Base-by-base conservation (phyloP, 2,888 invertebrate species). In the Ornithoptera priamus region DNA sequence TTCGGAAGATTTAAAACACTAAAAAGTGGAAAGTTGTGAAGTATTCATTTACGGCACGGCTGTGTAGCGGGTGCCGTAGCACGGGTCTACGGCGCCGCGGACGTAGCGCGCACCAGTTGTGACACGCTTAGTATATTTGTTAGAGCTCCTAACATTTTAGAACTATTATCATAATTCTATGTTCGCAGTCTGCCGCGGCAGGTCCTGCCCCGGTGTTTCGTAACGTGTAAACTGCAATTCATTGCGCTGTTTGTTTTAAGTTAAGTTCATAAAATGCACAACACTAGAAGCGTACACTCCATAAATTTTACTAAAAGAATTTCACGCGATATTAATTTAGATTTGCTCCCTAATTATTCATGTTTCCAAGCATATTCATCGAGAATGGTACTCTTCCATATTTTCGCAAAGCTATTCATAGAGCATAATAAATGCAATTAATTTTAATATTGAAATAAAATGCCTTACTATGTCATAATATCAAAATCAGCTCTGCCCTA, bases 141-240 rank as follows among this genome's bases (percentile, higher is more conserved):
- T 80, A 82, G 84, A 82, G 83, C 83, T 85, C 85, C 86, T 87
- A 87, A 87, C 89, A 85, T 87, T 84, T 87, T 88, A 69, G 70
- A 74, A 74, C 88, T 90, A 90, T 87, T 88, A 87, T 87, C 87
- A 90, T 90, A 90, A 90, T 86, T 90, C 82, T 84, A 85, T 80
- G 81, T 85, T 86, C 84, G 80, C 85, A 88, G 87, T 87, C 83
- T 89, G 89, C 87, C 85, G 87, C 81, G 82, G 85, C 85, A 85
- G 75, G 71, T 73, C 70, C 75, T 74, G 72, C 65, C 63, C 61
- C 65, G 68, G 70, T 70, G 66, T 67, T 70, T 62, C 63, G 70
- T 67, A 70, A 70, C 63, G 70, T 67, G 67, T 67, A 70, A 70
- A 67, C 70, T 72, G 83, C 81, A 85, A 84, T 85, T 84, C 77